Conservation (phyloP, 2,888 invertebrate species). For the Eristalinus sepulchralis region DNA sequence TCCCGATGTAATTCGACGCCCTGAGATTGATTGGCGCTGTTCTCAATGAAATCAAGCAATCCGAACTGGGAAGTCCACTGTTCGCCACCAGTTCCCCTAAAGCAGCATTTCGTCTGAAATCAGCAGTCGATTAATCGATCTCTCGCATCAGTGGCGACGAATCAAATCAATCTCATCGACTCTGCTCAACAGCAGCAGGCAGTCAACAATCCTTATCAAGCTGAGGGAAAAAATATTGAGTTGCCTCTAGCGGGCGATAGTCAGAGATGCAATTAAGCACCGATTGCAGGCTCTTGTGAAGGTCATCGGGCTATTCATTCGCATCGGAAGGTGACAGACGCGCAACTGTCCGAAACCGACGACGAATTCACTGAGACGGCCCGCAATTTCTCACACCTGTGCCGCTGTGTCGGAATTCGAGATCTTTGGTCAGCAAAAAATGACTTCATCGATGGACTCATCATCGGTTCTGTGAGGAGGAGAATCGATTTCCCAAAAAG, state of each 20-base stretch:
- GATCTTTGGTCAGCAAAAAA: background rate
- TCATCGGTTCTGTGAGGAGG: background rate
- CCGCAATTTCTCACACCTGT: background rate
- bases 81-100: background rate
- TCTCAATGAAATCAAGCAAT: background rate
- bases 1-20: background rate
- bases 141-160: background rate
- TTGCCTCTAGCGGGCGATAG: background rate
- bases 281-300: background rate
- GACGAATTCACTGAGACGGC: background rate
- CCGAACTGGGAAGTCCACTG: background rate
- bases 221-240: background rate
- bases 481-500: constrained; percentile 1
- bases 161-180: background rate
- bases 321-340: background rate
- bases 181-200: background rate
- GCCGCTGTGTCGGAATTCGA: background rate
- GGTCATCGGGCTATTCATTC: background rate
- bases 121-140: background rate
- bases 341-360: too few species aligned
- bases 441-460: background rate
- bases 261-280: background rate
- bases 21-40: background rate
- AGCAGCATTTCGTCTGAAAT: background rate
- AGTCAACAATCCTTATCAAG: background rate